phyloP scores from a whole-genome alignment of 2,113 vertebrate species.

The Pelvicachromis taeniatus region DNA sequence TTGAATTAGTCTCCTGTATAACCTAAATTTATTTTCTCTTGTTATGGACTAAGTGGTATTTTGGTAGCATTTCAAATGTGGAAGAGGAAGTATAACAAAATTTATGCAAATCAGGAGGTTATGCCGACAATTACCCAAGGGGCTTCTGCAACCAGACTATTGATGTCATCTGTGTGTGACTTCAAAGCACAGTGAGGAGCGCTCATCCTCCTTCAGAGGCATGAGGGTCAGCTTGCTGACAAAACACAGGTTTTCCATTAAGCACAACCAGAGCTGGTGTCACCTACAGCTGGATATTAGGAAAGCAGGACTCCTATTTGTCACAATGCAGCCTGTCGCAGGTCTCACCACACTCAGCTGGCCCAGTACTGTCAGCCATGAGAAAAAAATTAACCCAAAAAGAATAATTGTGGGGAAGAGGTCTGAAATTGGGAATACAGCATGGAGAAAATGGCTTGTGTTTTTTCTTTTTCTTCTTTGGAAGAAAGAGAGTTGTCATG shows the following conservation, averaged over 20 bases:
- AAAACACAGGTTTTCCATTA: constrained; percentile 59
- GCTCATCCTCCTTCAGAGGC: not conserved
- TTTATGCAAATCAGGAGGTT: constrained; percentile 1
- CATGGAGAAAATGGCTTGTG: constrained; percentile 1
- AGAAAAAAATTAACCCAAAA: constrained; percentile 31
- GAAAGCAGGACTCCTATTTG: constrained; percentile 25
- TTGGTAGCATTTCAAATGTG: not conserved
- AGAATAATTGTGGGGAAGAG: not conserved
- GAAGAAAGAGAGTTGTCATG: not conserved
- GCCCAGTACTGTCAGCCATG: constrained; percentile 47
- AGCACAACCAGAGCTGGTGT: not conserved
- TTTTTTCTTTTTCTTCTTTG: not conserved
- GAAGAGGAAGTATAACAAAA: not conserved
- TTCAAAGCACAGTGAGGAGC: not conserved
- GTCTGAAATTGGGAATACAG: not conserved
- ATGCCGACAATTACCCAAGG: not conserved
- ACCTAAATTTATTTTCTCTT: not conserved
- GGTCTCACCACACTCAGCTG: constrained; percentile 27
- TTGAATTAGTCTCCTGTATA: not conserved
- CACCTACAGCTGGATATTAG: constrained; percentile 30
- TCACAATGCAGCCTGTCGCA: constrained; percentile 11
- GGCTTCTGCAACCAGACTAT: not conserved
- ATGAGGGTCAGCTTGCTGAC: constrained; percentile 11
- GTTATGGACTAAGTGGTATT: not conserved
- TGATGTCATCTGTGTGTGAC: constrained; percentile 32